A percentile compares a stretch with the other conserved stretches of the same genome.
Conservation (phyloP, 2,797 vertebrate species). For the Macropus fuliginosus region DNA sequence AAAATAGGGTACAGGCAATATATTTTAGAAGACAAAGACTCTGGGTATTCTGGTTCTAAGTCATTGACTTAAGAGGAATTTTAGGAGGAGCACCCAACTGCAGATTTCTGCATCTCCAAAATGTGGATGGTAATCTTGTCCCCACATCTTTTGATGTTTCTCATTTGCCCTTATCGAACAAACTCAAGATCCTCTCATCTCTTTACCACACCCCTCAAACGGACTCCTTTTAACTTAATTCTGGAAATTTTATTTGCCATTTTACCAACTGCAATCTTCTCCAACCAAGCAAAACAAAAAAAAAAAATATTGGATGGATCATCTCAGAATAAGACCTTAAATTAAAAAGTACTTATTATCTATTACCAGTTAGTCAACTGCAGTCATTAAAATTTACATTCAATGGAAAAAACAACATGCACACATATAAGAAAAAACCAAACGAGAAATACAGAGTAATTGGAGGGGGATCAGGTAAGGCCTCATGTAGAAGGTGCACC, state of each 20-base stretch:
- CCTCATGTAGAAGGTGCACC: neutral
- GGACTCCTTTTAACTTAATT: neutral
- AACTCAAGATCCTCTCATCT: neutral
- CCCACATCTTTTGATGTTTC: neutral
- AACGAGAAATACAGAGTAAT: neutral
- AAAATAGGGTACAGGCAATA: neutral
- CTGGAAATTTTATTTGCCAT: neutral
- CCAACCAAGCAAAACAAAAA: neutral
- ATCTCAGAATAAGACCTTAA: neutral
- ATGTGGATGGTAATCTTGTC: constrained; percentile 14
- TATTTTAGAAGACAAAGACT: neutral
- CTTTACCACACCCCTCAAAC: neutral
- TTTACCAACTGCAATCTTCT: neutral
- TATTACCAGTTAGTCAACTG: neutral
- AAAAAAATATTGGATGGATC: neutral
- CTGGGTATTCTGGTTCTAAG: neutral
- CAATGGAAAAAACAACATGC: neutral
- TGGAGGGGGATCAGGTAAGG: neutral
- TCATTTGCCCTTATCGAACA: neutral
- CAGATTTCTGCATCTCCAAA: neutral
- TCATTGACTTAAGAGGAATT: neutral
- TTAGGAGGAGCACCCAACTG: neutral
- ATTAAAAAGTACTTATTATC: neutral
- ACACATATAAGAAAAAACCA: neutral
- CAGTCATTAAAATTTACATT: neutral